Conservation (phyloP, 2,113 vertebrate genomes). For the Nothobranchius furzeri region DNA sequence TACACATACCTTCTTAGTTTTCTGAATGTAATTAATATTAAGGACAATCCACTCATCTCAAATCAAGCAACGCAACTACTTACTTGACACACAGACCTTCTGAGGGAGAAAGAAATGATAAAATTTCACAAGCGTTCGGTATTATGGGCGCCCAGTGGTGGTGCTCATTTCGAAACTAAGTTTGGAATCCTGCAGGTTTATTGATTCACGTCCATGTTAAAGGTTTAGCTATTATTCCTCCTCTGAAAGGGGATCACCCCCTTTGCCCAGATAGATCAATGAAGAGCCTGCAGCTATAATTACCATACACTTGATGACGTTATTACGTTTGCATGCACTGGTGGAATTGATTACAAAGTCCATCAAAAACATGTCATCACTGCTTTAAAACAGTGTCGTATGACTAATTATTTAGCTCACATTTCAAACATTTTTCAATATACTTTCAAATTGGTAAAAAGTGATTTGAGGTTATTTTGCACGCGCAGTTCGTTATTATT, state of each 20-base stretch:
- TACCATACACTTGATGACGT: constrained; percentile 74
- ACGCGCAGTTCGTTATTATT: constrained; percentile 7
- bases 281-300: constrained; percentile 75
- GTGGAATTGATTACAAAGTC: constrained; percentile 56
- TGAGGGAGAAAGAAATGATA: constrained; percentile 38
- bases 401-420: background rate
- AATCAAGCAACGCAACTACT: constrained; percentile 47
- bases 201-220: constrained; percentile 76
- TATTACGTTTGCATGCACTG: constrained; percentile 67
- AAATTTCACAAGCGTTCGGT: constrained; percentile 47
- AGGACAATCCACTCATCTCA: constrained; percentile 66
- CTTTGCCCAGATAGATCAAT: constrained; percentile 75
- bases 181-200: constrained; percentile 63
- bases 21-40: constrained; percentile 58
- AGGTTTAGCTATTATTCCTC: constrained; percentile 77
- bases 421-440: background rate
- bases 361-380: constrained; percentile 48
- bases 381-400: constrained; percentile 7
- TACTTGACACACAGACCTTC: constrained; percentile 27
- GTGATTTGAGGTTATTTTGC: constrained; percentile 15
- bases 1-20: constrained; percentile 53
- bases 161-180: constrained; percentile 52
- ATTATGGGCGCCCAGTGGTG: constrained; percentile 50
- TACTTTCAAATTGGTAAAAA: background rate
- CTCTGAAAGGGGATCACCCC: constrained; percentile 72